These are phyloP conservation scores for Pseudococcus viburni DNA, from an alignment of 2,888 invertebrate genomes.

Conservation along the genomic window DNA sequence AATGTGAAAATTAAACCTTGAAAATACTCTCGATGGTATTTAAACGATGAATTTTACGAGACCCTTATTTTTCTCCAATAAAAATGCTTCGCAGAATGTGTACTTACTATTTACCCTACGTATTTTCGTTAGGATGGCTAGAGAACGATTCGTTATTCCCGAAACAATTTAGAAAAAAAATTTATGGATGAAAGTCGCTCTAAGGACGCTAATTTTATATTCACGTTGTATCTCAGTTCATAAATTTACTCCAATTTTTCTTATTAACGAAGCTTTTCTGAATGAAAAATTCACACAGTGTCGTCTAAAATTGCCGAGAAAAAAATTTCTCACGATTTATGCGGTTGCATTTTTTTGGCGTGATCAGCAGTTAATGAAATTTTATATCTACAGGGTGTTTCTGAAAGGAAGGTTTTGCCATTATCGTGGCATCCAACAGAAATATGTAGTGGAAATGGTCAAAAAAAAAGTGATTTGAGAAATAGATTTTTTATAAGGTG, in stretches of 20 bases:
- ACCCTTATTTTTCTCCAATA: no score
- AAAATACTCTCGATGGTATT: neutral
- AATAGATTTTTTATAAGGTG: no score
- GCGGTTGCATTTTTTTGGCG: neutral
- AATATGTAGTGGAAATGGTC: neutral
- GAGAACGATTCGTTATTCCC: neutral
- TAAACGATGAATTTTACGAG: neutral
- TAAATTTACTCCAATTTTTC: neutral
- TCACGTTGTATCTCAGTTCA: neutral
- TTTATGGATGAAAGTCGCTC: neutral
- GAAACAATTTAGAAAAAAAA: neutral
- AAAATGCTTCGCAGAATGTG: no score
- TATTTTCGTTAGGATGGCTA: no score
- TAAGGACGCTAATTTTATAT: neutral
- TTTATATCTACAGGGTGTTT: neutral
- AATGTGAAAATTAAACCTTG: neutral
- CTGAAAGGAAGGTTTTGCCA: neutral
- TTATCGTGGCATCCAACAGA: neutral
- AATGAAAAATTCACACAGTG: neutral
- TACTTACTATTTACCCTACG: no score
- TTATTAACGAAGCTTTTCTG: neutral
- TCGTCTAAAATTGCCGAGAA: neutral
- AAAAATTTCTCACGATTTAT: neutral
- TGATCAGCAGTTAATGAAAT: neutral
- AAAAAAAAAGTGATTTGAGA: neutral